These are phyloP conservation scores for Lerista edwardsae DNA, from an alignment of 2,797 vertebrate genomes.

Conservation along the genomic window DNA sequence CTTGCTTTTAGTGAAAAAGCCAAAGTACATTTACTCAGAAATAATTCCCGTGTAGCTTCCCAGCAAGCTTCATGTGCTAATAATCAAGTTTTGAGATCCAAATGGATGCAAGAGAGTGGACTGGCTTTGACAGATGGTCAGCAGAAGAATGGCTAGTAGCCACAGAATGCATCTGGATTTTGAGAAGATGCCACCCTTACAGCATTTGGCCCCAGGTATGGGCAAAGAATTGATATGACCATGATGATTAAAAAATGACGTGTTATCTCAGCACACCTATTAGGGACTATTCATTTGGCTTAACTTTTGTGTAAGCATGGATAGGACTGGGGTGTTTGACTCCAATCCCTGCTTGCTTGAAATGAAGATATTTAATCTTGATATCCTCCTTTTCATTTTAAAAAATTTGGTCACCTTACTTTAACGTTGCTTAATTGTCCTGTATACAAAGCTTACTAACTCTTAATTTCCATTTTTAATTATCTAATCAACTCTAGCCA, in stretches of 20 bases:
- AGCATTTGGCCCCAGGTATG: not conserved
- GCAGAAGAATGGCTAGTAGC: not conserved
- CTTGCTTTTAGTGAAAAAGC: not conserved
- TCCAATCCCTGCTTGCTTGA: not conserved
- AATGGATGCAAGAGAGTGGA: constrained; percentile 2
- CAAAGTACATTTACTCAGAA: not conserved
- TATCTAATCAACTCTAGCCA: too few relatives aligned
- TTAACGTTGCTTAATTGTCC: too few relatives aligned
- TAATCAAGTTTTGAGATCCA: constrained; percentile 10
- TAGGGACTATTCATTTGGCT: not conserved
- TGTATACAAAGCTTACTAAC: too few relatives aligned
- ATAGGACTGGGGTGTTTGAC: not conserved
- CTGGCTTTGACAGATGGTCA: constrained; percentile 21
- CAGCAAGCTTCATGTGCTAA: not conserved
- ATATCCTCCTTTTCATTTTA: too few relatives aligned
- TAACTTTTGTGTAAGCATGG: not conserved
- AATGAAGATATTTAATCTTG: too few relatives aligned
- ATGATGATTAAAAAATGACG: not conserved
- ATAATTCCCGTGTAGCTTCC: not conserved
- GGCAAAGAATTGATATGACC: not conserved
- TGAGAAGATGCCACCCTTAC: not conserved
- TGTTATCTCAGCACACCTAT: not conserved
- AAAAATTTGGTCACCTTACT: too few relatives aligned
- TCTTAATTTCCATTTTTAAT: too few relatives aligned
- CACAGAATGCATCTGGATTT: not conserved